A percentile compares a stretch with the other conserved stretches of the same genome.
These are phyloP conservation scores for Fregetta grallaria DNA, from an alignment of 2,113 vertebrate genomes.

Conservation along the genomic window DNA sequence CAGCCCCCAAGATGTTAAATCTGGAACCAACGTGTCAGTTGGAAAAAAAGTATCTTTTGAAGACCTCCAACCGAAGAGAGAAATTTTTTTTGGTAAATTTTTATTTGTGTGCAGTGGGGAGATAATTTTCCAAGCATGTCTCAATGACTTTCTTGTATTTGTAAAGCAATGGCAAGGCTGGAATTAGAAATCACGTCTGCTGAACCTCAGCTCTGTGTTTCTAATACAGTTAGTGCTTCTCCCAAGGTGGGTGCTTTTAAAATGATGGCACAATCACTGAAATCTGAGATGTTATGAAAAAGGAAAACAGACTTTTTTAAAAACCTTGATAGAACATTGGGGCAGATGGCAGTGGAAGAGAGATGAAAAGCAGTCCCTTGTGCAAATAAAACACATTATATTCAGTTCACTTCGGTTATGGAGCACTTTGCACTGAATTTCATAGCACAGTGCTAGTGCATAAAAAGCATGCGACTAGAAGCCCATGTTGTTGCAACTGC, in stretches of 20 bases:
- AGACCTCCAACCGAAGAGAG: background rate
- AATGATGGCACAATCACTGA: background rate
- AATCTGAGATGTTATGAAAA: background rate
- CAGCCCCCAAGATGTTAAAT: background rate
- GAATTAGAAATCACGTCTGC: background rate
- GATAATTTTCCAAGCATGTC: background rate
- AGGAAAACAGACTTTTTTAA: background rate
- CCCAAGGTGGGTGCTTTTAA: background rate
- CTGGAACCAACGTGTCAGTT: background rate
- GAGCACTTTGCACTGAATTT: background rate
- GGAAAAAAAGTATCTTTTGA: background rate
- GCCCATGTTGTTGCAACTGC: background rate
- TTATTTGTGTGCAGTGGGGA: background rate
- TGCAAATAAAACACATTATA: background rate
- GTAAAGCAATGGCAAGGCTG: background rate
- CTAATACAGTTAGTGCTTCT: background rate
- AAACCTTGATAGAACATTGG: background rate
- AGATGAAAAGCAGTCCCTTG: background rate
- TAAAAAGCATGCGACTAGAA: background rate
- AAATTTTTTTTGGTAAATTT: background rate
- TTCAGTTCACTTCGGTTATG: background rate
- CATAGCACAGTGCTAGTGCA: background rate
- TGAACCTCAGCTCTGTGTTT: background rate
- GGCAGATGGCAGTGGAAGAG: background rate
- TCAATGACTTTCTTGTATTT: background rate